These are phyloP conservation scores for Malachius bipustulatus DNA, from an alignment of 2,888 invertebrate genomes.

Conservation along the genomic window DNA sequence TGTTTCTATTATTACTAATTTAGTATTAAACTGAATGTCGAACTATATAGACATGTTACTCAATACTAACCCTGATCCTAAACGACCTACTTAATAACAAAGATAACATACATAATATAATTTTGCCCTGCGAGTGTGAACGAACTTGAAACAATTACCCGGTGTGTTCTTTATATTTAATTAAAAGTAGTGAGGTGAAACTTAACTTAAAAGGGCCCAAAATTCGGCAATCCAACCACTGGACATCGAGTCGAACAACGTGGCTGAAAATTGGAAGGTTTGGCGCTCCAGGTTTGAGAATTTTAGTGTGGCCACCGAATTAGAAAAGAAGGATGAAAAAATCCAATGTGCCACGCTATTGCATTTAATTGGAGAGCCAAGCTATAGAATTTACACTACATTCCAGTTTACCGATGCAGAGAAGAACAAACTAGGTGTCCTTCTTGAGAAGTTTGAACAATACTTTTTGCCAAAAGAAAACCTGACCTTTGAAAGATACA, in stretches of 20 bases:
- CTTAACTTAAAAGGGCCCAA: not conserved
- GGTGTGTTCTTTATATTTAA: too few species aligned
- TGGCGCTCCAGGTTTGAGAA: slow-evolving; percentile 16
- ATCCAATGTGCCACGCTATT: slow-evolving; percentile 18
- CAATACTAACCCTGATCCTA: too few species aligned
- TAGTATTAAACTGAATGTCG: too few species aligned
- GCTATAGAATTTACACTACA: slow-evolving; percentile 18
- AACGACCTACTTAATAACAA: too few species aligned
- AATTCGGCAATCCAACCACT: not conserved
- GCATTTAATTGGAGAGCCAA: slow-evolving; percentile 20
- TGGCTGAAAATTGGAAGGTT: slow-evolving; percentile 16
- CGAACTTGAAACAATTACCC: too few species aligned
- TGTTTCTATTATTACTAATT: too few species aligned
- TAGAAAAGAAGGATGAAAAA: slow-evolving; percentile 14
- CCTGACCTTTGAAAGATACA: slow-evolving; percentile 15
- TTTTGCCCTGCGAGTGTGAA: too few species aligned
- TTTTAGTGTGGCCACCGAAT: slow-evolving; percentile 15
- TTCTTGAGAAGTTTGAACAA: slow-evolving; percentile 17
- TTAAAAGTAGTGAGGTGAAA: too few species aligned
- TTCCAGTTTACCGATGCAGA: slow-evolving; percentile 16
- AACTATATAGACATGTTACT: too few species aligned
- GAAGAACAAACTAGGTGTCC: slow-evolving; percentile 11
- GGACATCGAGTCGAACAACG: slow-evolving; percentile 17
- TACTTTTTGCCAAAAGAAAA: slow-evolving; percentile 18
- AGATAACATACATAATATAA: too few species aligned